Evolutionary conservation across 2,888 invertebrate genomes (phyloP), one percentile per base, ranked within the genome.

Genomic region (Alloplasta piceator): DNA sequence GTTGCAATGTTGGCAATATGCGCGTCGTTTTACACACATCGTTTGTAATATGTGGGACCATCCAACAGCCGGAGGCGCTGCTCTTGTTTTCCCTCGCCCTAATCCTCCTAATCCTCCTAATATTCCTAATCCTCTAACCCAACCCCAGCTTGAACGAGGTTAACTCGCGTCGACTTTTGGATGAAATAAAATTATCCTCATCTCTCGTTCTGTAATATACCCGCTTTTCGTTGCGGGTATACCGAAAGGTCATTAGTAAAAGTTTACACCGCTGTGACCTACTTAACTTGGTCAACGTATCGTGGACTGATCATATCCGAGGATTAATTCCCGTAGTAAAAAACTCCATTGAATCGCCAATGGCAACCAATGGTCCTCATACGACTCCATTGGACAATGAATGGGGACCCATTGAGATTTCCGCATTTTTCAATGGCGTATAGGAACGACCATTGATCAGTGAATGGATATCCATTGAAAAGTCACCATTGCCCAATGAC

Each of bases 141-240:
- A 26, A 26, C 26, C 26, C 1, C 26, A 6, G 39, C 41, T 16
- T 6, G 43, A 55, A 67, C 36, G 36, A 56, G 61, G 46, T 73
- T 56, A 63, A 46, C 56, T 36, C 10, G 41, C 60, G 39, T 67
- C 67, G 55, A 63, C 48, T 68, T 56, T 50, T 46, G 36, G 12
- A 48, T 61, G 58, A 55, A 73, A 78, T 73, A 56, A 61, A 63
- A 63, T 78, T 73, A 72, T 36, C 67, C 50, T 52, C 39, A 55
- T 39, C 39, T 67, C 43, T 6, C 39, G 4, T 4, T 46, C 38
- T n/a, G 36, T n/a, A 38, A 61, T 55, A 39, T 26, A 16, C 9
- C 9, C 7, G 1, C 36, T n/a, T 26, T 12, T 26, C 41, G 3
- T 9, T 12, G 50, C 26, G 41, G 52, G 16, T 52, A 26, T 7